Evolutionary conservation across 2,797 vertebrate species (phyloP).

Genomic region (Silurus aristotelis): DNA sequence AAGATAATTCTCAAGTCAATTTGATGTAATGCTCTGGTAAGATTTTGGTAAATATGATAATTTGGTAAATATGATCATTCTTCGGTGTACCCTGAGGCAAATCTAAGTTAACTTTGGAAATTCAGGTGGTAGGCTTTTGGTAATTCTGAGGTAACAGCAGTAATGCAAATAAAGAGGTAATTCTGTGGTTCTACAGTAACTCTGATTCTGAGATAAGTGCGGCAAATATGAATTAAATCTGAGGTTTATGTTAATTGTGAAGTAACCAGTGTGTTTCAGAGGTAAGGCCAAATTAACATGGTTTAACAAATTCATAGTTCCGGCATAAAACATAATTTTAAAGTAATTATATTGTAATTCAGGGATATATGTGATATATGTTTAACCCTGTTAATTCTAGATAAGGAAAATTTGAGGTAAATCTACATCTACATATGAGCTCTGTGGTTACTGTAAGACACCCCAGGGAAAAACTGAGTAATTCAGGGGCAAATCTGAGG

Average conservation of each 20-base stretch:
- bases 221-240: neutral
- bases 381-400: neutral
- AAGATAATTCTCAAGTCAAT: neutral
- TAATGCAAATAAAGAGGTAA: neutral
- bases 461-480: neutral
- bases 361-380: neutral
- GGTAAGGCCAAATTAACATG: neutral
- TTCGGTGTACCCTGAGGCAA: neutral
- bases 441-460: neutral
- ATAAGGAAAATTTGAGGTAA: neutral
- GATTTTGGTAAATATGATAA: neutral
- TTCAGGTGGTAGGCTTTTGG: no score
- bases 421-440: neutral
- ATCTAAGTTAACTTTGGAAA: neutral
- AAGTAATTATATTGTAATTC: neutral
- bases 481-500: neutral
- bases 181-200: neutral
- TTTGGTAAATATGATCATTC: neutral
- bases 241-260: neutral
- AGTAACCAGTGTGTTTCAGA: neutral
- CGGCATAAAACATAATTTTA: neutral
- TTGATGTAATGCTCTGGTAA: neutral
- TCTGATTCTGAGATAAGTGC: neutral
- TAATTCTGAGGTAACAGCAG: neutral
- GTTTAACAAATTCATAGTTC: neutral